Evolutionary conservation across 1,140 invertebrate genomes (phyloP), one percentile per base, ranked within the genome.

Genomic region (Fopius arisanus): DNA sequence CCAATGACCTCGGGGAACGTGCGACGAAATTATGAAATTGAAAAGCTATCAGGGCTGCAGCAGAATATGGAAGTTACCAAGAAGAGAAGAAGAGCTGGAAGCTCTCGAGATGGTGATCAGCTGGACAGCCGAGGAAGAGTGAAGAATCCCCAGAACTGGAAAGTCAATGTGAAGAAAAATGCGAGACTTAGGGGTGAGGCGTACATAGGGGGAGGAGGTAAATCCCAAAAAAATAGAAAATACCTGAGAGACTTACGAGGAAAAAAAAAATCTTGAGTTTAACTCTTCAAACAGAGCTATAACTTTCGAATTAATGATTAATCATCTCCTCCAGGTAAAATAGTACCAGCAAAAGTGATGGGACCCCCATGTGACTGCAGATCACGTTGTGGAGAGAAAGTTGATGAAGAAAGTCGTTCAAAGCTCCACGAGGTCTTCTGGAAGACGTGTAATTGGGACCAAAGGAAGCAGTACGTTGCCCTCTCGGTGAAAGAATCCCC

Each of bases 311-410:
- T n/a, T n/a, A 63, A 10, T 16, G 48, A 9, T 16, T 59, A 29
- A 26, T 31, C 21, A 19, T 63, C 43, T n/a, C 41, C 41, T 67
- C 1, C 26, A 82, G 81, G 81, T 4, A 82, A 80, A 73, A 70
- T 81, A 63, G 80, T 82, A n/a, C 78, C 80, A 54, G 81, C 81
- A 33, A 82, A 81, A 67, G 76, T 75, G 23, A 81, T 82, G 73
- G 78, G 77, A 16, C 75, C 67, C 0, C 73, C 80, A 0, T 83
- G 79, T 21, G 66, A 78, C 26, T 82, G 80, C 65, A 77, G 80
- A 0, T 78, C 80, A 75, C 78, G 63, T 23, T 82, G 79, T 31
- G 51, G 66, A 1, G 73, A 75, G 9, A 78, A 78, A 67, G 73
- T 81, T 67, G 73, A 78, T 0, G 78, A 80, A 23, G 65, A 59